Evolutionary conservation across 2,113 vertebrate genomes (phyloP).

Genomic region (Stegastes partitus): DNA sequence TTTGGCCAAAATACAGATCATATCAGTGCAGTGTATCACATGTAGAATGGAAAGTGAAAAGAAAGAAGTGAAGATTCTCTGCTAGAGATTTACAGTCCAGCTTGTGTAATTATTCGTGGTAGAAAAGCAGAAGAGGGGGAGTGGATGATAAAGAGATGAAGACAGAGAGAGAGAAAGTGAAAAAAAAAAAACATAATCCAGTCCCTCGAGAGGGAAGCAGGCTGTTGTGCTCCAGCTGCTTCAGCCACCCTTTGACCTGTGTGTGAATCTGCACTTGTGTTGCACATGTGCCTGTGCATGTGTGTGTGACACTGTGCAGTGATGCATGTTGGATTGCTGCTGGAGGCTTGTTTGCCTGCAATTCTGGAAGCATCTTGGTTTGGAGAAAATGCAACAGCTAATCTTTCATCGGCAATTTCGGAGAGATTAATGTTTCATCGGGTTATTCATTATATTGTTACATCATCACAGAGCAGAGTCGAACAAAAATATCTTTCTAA

Average conservation of each 20-base stretch:
- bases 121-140: not conserved
- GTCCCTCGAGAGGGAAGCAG: constrained; percentile 62
- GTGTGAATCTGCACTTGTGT: constrained; percentile 35
- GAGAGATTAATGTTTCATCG: constrained; percentile 64
- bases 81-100: constrained; percentile 7
- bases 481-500: constrained; percentile 35
- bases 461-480: constrained; percentile 28
- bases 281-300: not conserved
- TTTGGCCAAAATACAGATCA: not conserved
- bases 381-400: constrained; percentile 40
- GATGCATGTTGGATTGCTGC: constrained; percentile 14
- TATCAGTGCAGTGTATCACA: not conserved
- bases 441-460: constrained; percentile 52
- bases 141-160: constrained; percentile 17
- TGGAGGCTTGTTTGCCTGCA: constrained; percentile 7
- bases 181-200: constrained; percentile 47
- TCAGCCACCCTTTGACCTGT: constrained; percentile 65
- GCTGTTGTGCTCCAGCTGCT: constrained; percentile 72
- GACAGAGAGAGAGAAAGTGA: constrained; percentile 1
- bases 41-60: constrained; percentile 12
- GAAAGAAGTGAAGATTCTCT: constrained; percentile 11
- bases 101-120: constrained; percentile 27
- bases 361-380: constrained; percentile 25
- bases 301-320: constrained; percentile 13
- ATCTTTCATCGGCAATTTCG: constrained; percentile 36